Base-by-base conservation (phyloP, 2,113 vertebrate species). In the Eurystomus gularis region DNA sequence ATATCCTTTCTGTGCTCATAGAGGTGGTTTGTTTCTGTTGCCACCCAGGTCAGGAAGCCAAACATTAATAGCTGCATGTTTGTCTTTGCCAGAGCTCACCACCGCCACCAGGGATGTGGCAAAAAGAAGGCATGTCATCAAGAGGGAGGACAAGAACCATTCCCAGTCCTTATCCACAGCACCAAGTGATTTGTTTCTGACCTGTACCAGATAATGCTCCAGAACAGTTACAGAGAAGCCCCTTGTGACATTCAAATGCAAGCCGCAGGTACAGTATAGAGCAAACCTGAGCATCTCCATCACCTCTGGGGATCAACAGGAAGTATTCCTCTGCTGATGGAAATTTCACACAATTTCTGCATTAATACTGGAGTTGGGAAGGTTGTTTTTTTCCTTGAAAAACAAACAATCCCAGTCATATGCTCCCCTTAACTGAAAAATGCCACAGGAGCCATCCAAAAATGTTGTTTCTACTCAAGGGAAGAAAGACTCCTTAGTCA, bases 91-190 rank as follows among this genome's bases (percentile, higher is more conserved):
- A 98, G 97, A 96, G 96, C 10, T 98, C 95, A 14, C 97, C 97
- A 77, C 84, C 91, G 19, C 95, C 96, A 26, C 71, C 33, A 11
- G 86, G 97, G 55, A 94, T 78, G 52, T 97, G 97, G 97, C 94
- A 98, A 76, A 98, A 98, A 84, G 95, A 97, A 9, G 89, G 96
- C 19, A 29, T 97, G 57, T 72, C 91, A 62, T 95, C 97, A 21
- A 93, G 76, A 40, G 97, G 94, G 66, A 85, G 26, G 23, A 97
- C 92, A 98, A 98, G 62, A 92, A 94, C 55, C 96, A 95, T 93
- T 97, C 97, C 49, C 94, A 98, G 94, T 98, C 83, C 96, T 98
- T 88, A 97, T 96, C 82, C 93, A 94, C 40, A 97, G 95, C 8
- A 96, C 77, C 69, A 95, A 96, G 57, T 40, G 66, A 61, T 96